Evolutionary conservation across 2,888 invertebrate genomes (phyloP).

Genomic region (Parelbella ahira): DNA sequence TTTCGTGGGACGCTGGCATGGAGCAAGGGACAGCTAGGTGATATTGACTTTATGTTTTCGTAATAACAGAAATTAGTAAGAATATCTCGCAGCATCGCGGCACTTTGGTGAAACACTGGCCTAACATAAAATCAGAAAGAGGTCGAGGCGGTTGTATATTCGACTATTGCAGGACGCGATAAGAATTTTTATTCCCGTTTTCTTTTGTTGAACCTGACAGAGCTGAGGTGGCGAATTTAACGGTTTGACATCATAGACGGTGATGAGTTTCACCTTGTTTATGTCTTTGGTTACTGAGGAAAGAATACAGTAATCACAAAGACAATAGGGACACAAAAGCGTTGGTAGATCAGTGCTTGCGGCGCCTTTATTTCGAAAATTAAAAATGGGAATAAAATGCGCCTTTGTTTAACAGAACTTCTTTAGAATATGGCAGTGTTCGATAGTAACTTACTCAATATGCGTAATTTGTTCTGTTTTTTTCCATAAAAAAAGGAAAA

Average conservation of each 20-base stretch:
- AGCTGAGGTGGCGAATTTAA: constrained; percentile 43
- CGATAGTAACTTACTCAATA: no score
- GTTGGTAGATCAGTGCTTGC: constrained; percentile 11
- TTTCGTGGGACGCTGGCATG: no score
- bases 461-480: no score
- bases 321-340: constrained; percentile 30
- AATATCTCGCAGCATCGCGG: no score
- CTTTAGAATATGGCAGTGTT: no score
- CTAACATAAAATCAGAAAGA: constrained; percentile 8
- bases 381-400: constrained; percentile 4
- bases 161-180: constrained; percentile 35
- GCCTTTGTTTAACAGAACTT: constrained; percentile 16
- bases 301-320: constrained; percentile 51
- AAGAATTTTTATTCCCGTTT: constrained; percentile 49
- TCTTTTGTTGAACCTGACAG: constrained; percentile 39
- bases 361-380: constrained; percentile 9
- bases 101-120: background rate
- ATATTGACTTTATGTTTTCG: no score
- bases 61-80: no score
- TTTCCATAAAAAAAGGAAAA: no score
- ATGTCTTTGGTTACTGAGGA: constrained; percentile 37
- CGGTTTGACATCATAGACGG: constrained; percentile 40
- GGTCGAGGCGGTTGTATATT: constrained; percentile 28
- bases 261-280: constrained; percentile 43
- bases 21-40: no score